Evolutionary conservation across 2,797 vertebrate species (phyloP), one percentile per base, ranked within the genome.

Genomic region (Gastrophryne carolinensis): DNA sequence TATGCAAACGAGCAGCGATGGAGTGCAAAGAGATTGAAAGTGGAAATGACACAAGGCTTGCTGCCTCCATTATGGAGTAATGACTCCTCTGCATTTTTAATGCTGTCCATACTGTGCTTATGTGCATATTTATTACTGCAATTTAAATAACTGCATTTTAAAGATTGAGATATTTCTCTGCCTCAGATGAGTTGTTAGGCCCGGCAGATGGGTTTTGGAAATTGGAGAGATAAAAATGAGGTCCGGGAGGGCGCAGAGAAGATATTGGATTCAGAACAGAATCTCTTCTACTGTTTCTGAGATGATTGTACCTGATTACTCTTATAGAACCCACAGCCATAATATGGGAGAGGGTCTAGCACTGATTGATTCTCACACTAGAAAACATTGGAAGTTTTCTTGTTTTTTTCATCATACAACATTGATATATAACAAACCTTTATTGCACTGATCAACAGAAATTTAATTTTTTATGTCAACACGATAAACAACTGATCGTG

Each of bases 71-170:
- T 68, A 62, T 37, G 35, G 64, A 68, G 66, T 75, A 75, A 75
- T 69, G 64, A 62, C 54, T 69, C 44, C 44, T 10, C 34, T 75
- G 64, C 73, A 69, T 47, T 52, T 68, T 61, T 60, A 68, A 68
- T 69, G 50, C 29, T 60, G 34, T n/a, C 30, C 73, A 29, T 68
- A 27, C 23, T 57, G 29, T 27, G 32, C 27, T 50, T 53, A 69
- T 69, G 56, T 69, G 65, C 64, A 75, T 75, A 75, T 47, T 69
- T 69, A 75, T 75, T 60, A 44, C 64, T 47, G 3, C 21, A n/a
- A 57, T 69, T 69, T 69, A 53, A 75, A 75, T 68, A 52, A 67
- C 34, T 53, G 50, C 50, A 63, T 72, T 53, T 72, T 72, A 60
- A 72, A 73, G 60, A 64, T 30, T 73, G 41, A 60, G 41, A 41